phyloP scores from a whole-genome alignment of 2,888 invertebrate genomes.

The Leptura quadrifasciata region DNA sequence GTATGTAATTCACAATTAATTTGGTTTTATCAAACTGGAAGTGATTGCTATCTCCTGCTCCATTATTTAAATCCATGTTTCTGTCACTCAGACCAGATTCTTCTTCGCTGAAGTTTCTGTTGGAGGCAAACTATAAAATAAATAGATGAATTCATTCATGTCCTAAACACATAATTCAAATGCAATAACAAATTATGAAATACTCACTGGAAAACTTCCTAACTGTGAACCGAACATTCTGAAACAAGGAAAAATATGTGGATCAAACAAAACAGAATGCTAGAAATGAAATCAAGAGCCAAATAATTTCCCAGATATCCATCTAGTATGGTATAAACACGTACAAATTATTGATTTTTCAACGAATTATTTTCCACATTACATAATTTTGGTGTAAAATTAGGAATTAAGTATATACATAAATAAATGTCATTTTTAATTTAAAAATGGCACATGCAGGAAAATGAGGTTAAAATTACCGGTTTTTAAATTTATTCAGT shows the following conservation, averaged over 20 bases:
- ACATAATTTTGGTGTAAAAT: conserved; percentile 34
- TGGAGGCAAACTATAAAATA: conserved; percentile 57
- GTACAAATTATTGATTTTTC: neutral
- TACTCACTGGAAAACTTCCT: conserved; percentile 61
- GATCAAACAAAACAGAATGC: conserved; percentile 43
- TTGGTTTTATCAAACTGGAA: conserved; percentile 78
- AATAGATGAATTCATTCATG: neutral
- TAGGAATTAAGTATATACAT: conserved; percentile 18
- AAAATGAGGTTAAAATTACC: conserved; percentile 47
- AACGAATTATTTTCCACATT: conserved; percentile 10
- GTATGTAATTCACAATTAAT: conserved; percentile 96
- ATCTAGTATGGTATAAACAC: conserved; percentile 23
- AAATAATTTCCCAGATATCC: conserved; percentile 48
- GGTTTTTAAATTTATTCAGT: conserved; percentile 28
- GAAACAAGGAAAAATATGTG: conserved; percentile 49
- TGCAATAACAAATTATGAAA: neutral
- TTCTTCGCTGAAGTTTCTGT: conserved; percentile 47
- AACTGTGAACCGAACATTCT: conserved; percentile 60
- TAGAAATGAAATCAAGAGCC: conserved; percentile 51
- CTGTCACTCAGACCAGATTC: conserved; percentile 40
- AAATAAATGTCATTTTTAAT: conserved; percentile 20
- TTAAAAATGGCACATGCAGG: conserved; percentile 49
- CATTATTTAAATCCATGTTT: conserved; percentile 58
- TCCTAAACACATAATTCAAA: neutral
- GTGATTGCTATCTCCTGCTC: conserved; percentile 67